Conservation (phyloP, 2,797 vertebrate species). For the Pseudochirops corinnae region DNA sequence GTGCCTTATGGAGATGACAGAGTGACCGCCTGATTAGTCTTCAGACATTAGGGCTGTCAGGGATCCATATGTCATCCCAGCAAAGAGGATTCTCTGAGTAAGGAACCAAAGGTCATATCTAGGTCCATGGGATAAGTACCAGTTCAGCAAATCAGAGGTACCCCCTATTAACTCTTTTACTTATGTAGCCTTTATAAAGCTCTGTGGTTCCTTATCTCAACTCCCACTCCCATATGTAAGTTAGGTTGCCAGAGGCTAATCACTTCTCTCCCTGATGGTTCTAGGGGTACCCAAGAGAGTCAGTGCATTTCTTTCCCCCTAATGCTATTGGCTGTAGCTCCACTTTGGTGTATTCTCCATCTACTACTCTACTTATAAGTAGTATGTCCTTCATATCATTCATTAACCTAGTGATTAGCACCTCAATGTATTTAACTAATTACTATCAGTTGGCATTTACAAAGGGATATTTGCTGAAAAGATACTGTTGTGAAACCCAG, state of each 20-base stretch:
- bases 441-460: background rate
- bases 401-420: background rate
- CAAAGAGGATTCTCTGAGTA: background rate
- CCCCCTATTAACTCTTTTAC: background rate
- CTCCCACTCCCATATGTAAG: background rate
- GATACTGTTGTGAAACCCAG: background rate
- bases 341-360: background rate
- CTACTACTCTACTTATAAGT: background rate
- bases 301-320: background rate
- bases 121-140: background rate
- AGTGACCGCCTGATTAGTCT: background rate
- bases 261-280: background rate
- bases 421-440: background rate
- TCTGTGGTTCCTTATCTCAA: background rate
- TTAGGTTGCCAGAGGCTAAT: background rate
- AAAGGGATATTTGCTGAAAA: background rate
- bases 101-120: background rate
- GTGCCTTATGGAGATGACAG: background rate
- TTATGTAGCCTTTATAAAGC: background rate
- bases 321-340: background rate
- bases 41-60: background rate
- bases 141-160: background rate
- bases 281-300: background rate
- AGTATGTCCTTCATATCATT: background rate
- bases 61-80: background rate